phyloP scores from a whole-genome alignment of 2,113 vertebrate genomes.

The Sylvia atricapilla region DNA sequence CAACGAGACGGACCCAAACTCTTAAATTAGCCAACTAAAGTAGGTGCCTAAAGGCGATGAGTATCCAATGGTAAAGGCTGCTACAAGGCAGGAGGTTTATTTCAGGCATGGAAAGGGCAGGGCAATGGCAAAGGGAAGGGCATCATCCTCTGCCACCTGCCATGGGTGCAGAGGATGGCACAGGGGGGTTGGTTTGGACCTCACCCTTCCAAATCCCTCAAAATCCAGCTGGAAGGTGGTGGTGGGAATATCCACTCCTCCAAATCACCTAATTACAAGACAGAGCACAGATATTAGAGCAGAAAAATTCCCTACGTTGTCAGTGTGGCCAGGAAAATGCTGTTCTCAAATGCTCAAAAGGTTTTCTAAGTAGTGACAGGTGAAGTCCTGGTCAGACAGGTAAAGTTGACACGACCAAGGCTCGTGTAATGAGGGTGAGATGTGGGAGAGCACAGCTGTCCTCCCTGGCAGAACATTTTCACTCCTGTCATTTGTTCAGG shows the following conservation, averaged over 20 bases:
- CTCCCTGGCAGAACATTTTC: neutral
- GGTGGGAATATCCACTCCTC: neutral
- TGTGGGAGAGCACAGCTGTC: neutral
- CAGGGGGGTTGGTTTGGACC: neutral
- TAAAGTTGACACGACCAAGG: neutral
- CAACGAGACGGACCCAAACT: neutral
- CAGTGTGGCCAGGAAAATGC: neutral
- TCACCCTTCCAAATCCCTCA: neutral
- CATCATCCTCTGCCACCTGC: neutral
- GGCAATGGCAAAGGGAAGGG: neutral
- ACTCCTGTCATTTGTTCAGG: neutral
- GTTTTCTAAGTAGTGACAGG: neutral
- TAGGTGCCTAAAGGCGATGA: neutral
- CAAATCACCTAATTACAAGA: neutral
- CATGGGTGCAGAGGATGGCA: neutral
- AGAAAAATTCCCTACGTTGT: neutral
- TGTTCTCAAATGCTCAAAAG: neutral
- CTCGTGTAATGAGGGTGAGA: neutral
- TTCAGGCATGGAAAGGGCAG: neutral
- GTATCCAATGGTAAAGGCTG: neutral
- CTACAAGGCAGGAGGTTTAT: neutral
- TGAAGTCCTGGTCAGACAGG: neutral
- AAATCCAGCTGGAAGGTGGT: neutral
- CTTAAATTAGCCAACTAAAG: constrained; percentile 36
- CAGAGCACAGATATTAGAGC: neutral